Base-by-base conservation (phyloP, 2,797 vertebrate species). In the Lepilemur ruficaudatus region DNA sequence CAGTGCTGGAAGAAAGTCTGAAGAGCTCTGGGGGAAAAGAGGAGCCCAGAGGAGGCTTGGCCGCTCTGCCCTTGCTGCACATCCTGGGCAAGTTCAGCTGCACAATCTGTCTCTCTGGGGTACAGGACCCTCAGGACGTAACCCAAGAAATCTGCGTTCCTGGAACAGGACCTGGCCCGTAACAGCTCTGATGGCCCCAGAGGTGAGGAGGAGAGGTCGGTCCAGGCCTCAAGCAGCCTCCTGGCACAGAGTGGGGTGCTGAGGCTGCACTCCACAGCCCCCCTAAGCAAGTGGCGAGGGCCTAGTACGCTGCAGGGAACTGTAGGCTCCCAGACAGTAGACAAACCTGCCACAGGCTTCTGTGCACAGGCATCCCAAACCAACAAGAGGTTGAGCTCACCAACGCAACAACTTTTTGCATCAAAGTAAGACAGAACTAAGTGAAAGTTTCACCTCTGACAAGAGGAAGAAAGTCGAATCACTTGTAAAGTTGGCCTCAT, bases 371-470 rank as follows among this genome's bases (percentile, higher is more conserved):
- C 22, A 15, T 3, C 14, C 2, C 28, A 11, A 17, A 70, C 22
- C 46, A 17, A 7, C 22, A n/a, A 38, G 17, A 65, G 65, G 22
- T 38, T 2, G 0, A 0, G 38, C 23, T 4, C 5, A 4, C 46
- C 85, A 48, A n/a, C 0, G 0, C 3, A 13, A 7, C 0, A 1
- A 10, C 38, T 6, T 50, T 23, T 4, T 17, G 69, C 38, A 57
- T 43, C 4, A 57, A 8, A 63, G 38, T 10, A 13, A 28, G 32
- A 23, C 0, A 1, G 17, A 18, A 63, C 12, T 23, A 3, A 12
- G 8, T 30, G 2, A 2, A 76, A 88, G 76, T 7, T 7, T 69
- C 4, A 5, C 25, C 59, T 57, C 80, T 7, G 46, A 63, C 4
- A 0, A 50, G 6, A 61, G 25, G 55, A 70, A 12, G 55, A 30